Evolutionary conservation across 2,888 invertebrate genomes (phyloP).

Genomic region (Junonia oenone): DNA sequence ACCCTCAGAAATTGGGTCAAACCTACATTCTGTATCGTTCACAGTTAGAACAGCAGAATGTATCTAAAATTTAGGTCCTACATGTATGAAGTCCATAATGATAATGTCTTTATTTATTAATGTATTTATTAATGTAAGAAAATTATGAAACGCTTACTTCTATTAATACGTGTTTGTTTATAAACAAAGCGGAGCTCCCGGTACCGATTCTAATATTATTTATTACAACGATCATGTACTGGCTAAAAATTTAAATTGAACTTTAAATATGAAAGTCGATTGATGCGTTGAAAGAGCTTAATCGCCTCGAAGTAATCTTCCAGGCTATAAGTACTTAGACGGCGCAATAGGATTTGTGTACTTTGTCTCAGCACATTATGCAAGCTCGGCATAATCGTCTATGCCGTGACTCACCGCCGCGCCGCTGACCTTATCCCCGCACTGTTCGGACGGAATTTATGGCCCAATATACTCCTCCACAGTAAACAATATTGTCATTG

Average conservation of each 20-base stretch:
- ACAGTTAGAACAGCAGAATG: not conserved
- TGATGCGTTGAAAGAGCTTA: not conserved
- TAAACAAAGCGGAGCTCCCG: not conserved
- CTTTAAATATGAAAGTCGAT: not conserved
- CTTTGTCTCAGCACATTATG: slow-evolving; percentile 8
- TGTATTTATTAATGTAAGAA: not conserved
- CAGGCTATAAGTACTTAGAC: slow-evolving; percentile 8
- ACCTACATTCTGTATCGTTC: not conserved
- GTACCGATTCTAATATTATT: not conserved
- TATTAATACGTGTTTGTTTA: not conserved
- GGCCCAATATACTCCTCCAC: not conserved
- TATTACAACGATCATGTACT: not conserved
- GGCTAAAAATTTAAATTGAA: not conserved
- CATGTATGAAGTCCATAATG: not conserved
- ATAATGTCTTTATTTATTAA: not conserved
- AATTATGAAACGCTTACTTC: not conserved
- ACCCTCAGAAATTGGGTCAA: not conserved
- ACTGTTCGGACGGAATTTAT: not conserved
- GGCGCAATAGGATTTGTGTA: slow-evolving; percentile 4
- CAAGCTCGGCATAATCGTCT: slow-evolving; percentile 6
- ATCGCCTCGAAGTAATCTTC: not conserved
- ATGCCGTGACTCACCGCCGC: not conserved
- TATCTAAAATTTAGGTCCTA: not conserved
- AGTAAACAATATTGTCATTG: not conserved
- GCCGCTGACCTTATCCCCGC: not conserved